Evolutionary conservation across 2,888 invertebrate species (phyloP), one percentile per base, ranked within the genome.

Genomic region (Azorinus chamasolen): DNA sequence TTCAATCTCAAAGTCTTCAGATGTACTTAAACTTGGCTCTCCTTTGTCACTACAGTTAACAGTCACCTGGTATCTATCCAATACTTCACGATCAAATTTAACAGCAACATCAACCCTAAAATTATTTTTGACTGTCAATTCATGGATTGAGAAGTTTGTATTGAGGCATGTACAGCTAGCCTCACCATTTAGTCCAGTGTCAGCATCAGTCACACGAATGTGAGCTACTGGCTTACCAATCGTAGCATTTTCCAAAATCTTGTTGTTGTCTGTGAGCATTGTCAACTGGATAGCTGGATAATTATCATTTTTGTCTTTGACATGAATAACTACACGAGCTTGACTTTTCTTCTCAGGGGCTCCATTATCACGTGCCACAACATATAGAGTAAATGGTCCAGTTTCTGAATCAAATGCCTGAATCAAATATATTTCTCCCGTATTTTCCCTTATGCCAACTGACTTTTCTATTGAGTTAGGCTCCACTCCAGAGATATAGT

Each of bases 211-310:
- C 4, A 98, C 97, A 0, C 97, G 97, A 12, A 99, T 97, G 4
- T 98, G 97, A 0, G 98, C 98, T 0, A 99, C 97, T 20, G 98
- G 96, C 25, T 97, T 96, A 32, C 97, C 97, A 90, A 97, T 97
- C 58, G 95, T 95, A 0, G 97, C 97, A 93, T 98, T 88, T 80
- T 94, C 94, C 3, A 69, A 53, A 2, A 93, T 90, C 18, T 86
- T 77, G 39, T 92, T 92, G 2, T 95, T 95, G 16, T 63, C 64
- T 12, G 79, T 45, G 64, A 98, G 94, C 92, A 97, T 96, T 92
- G 97, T 96, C 16, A 97, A 96, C 83, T 96, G 96, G 0, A 97
- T 95, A 2, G 96, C 95, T 69, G 97, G 97, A 0, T 96, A 97
- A 93, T 98, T 97, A 94, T 99, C 98, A 80, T 96, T 94, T 0